Conservation (phyloP, 2,113 vertebrate species). For the Progne subis region DNA sequence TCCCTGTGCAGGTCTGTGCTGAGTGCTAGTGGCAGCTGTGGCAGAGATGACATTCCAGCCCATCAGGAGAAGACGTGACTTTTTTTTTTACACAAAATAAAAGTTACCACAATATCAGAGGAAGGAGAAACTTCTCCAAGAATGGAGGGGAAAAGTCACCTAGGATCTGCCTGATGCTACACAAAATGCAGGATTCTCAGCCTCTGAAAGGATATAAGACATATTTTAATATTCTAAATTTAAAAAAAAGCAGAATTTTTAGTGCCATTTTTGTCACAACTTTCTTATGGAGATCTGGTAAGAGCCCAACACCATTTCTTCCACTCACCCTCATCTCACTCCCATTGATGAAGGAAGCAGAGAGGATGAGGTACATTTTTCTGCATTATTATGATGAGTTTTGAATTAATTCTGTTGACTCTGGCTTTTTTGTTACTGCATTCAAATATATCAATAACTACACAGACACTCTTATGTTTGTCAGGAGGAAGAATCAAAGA, state of each 20-base stretch:
- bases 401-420: neutral
- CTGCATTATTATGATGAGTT: neutral
- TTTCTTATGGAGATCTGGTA: neutral
- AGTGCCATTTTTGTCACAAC: neutral
- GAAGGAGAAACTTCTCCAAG: neutral
- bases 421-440: neutral
- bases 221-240: neutral
- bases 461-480: neutral
- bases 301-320: neutral
- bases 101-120: neutral
- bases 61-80: rapidly evolving
- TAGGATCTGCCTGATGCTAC: neutral
- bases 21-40: rapidly evolving
- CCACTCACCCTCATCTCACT: neutral
- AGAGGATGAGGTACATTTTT: rapidly evolving
- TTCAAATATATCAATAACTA: neutral
- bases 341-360: rapidly evolving
- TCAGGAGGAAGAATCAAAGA: neutral
- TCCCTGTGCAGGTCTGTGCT: neutral
- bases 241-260: rapidly evolving
- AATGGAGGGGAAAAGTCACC: neutral
- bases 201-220: neutral
- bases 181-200: neutral
- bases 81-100: neutral
- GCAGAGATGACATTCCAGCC: neutral